phyloP scores from a whole-genome alignment of 2,797 vertebrate genomes.

The Tragopan temminckii region DNA sequence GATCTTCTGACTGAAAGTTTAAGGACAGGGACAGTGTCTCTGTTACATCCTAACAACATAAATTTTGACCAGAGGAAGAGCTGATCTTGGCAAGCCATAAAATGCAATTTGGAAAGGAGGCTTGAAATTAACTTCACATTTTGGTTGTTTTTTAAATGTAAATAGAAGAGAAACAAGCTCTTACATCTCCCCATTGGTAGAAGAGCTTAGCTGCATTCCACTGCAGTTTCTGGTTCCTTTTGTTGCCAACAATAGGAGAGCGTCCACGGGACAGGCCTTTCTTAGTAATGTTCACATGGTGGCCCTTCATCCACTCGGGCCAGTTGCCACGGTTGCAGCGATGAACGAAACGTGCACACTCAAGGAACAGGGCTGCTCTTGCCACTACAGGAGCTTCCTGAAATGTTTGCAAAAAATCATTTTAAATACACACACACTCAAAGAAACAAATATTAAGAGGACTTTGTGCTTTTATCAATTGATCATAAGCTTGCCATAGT shows the following conservation, averaged over 20 bases:
- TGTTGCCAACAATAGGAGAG: constrained; percentile 95
- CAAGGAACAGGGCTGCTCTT: constrained; percentile 94
- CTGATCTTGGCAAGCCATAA: background rate
- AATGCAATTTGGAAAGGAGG: background rate
- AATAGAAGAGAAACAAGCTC: constrained; percentile 55
- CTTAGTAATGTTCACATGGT: constrained; percentile 97
- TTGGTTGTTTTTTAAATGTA: accelerated
- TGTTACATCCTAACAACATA: accelerated
- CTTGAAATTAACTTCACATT: background rate
- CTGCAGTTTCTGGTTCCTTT: constrained; percentile 97
- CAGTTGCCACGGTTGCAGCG: constrained; percentile 98
- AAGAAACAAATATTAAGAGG: background rate
- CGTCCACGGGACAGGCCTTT: constrained; percentile 94
- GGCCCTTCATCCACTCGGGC: constrained; percentile 99
- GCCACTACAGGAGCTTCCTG: constrained; percentile 98
- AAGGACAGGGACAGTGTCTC: background rate
- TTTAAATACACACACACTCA: background rate
- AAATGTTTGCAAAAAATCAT: background rate
- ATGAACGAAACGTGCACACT: constrained; percentile 97
- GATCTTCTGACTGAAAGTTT: background rate
- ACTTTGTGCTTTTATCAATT: accelerated
- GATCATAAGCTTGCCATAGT: background rate
- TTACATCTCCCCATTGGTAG: constrained; percentile 99
- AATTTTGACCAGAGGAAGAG: background rate
- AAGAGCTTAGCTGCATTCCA: constrained; percentile 99